Conservation (phyloP, 2,113 vertebrate genomes). For the Lepidothrix coronata region DNA sequence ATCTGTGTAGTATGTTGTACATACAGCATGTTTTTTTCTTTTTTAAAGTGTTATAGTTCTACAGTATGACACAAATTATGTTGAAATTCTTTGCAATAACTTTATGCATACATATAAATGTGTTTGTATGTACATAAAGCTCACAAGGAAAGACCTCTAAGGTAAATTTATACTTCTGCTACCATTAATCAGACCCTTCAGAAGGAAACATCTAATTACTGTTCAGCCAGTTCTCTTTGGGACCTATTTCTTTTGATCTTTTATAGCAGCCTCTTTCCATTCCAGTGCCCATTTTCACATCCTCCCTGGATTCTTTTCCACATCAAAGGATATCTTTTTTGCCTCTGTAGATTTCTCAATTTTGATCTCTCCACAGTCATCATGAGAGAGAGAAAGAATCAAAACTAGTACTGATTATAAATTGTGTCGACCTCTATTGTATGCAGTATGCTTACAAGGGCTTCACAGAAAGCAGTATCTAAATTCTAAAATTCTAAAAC, state of each 20-base stretch:
- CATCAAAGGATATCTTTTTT: conserved; percentile 55
- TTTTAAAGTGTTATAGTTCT: not conserved
- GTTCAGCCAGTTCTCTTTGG: conserved; percentile 24
- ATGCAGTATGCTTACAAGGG: not conserved
- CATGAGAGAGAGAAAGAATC: not conserved
- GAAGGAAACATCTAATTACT: conserved; percentile 47
- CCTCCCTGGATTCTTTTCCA: conserved; percentile 41
- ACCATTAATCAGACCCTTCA: conserved; percentile 1
- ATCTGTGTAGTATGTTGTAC: not conserved
- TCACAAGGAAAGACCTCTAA: not conserved
- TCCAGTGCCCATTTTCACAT: conserved; percentile 13
- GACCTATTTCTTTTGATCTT: conserved; percentile 57
- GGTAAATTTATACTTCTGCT: conserved; percentile 17
- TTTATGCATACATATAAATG: not conserved
- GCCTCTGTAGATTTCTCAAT: conserved; percentile 19
- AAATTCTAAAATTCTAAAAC: not conserved
- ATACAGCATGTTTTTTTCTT: not conserved
- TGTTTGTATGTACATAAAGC: not conserved
- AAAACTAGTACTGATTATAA: not conserved
- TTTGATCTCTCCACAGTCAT: conserved; percentile 13
- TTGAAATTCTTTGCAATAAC: not conserved
- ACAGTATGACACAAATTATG: not conserved
- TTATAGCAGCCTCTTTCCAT: conserved; percentile 8
- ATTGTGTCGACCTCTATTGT: not conserved
- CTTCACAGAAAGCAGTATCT: not conserved